phyloP scores from a whole-genome alignment of 2,888 invertebrate genomes.

The Hyalella azteca region DNA sequence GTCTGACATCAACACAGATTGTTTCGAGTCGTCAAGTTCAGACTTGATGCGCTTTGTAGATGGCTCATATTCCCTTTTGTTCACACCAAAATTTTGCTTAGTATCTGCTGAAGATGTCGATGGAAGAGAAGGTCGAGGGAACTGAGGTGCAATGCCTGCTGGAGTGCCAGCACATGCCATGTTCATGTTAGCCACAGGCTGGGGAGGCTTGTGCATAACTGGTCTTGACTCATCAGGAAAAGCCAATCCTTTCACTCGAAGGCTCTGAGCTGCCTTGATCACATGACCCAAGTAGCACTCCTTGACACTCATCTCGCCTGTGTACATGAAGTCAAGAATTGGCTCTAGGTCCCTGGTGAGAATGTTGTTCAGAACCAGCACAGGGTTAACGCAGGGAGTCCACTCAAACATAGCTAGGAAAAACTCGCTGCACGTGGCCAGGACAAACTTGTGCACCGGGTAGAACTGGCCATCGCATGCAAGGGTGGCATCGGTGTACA shows the following conservation, averaged over 20 bases:
- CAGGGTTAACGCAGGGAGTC: conserved; percentile 58
- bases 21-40: not conserved
- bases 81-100: not conserved
- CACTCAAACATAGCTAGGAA: conserved; percentile 57
- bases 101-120: not conserved
- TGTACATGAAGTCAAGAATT: conserved; percentile 57
- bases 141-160: not conserved
- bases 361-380: conserved; percentile 56
- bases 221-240: not conserved
- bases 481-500: conserved; percentile 57
- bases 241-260: conserved; percentile 52
- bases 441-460: conserved; percentile 56
- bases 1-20: not conserved
- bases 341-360: conserved; percentile 47
- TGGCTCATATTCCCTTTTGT: not conserved
- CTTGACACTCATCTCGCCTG: conserved; percentile 54
- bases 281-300: conserved; percentile 45
- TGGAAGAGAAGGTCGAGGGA: not conserved
- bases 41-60: not conserved
- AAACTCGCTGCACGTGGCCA: conserved; percentile 58
- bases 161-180: not conserved
- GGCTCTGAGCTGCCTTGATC: conserved; percentile 52
- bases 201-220: conserved; percentile 26
- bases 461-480: conserved; percentile 57
- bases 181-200: not conserved